Conservation (phyloP, 1,140 invertebrate genomes). For the Cotesia chilonis region DNA sequence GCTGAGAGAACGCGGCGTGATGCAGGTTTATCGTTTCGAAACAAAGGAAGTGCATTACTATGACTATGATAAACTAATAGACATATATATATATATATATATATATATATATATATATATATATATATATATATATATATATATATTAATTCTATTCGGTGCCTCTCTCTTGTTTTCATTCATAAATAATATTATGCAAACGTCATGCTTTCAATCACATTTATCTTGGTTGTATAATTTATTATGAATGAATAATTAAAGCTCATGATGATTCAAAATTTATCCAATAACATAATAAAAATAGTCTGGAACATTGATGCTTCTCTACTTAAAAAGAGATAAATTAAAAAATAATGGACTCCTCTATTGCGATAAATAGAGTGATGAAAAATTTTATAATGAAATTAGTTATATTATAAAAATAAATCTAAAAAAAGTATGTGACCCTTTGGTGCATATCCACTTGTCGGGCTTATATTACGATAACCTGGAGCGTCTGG, state of each 20-base stretch:
- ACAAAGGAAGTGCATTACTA: slow-evolving; percentile 27
- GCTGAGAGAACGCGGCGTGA: slow-evolving; percentile 28
- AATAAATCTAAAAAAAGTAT: no score
- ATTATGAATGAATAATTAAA: no score
- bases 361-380: not conserved
- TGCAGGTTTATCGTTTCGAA: slow-evolving; percentile 12
- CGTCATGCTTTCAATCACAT: no score
- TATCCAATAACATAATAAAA: no score
- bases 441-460: not conserved
- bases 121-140: not conserved
- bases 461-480: slow-evolving; percentile 6
- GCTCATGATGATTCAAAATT: no score
- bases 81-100: slow-evolving; percentile 13
- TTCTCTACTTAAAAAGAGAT: not conserved
- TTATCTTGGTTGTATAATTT: no score
- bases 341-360: not conserved
- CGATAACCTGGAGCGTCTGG: slow-evolving; percentile 1
- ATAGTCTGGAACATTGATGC: no score
- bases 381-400: no score
- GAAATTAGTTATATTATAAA: no score
- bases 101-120: not conserved
- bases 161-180: no score
- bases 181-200: no score
- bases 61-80: not conserved
- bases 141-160: no score